phyloP scores from a whole-genome alignment of 2,888 invertebrate genomes.

The Hirtodrosophila confusa region DNA sequence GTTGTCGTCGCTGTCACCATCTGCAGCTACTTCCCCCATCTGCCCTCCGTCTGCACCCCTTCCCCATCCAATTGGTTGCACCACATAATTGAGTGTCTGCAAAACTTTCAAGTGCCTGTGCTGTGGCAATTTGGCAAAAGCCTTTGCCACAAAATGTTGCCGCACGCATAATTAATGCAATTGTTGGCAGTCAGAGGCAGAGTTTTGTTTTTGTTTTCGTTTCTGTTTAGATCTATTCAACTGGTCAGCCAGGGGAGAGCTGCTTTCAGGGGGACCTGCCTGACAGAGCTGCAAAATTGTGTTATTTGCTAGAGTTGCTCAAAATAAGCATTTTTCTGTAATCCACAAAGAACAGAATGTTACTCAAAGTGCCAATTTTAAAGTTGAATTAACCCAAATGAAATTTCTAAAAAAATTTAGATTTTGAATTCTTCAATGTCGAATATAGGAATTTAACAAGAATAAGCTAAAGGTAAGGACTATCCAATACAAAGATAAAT shows the following conservation, averaged over 20 bases:
- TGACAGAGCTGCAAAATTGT: conserved; percentile 39
- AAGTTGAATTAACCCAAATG: not conserved
- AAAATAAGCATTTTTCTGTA: conserved; percentile 9
- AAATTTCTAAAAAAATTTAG: not conserved
- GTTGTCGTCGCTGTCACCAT: conserved; percentile 58
- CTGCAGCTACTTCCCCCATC: not conserved
- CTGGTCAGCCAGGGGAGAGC: conserved; percentile 40
- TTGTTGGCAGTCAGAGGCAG: conserved; percentile 56
- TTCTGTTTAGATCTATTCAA: conserved; percentile 26
- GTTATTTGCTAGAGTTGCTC: conserved; percentile 16
- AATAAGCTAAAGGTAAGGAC: too few relatives aligned
- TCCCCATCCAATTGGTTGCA: conserved; percentile 9
- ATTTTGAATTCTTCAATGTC: too few relatives aligned
- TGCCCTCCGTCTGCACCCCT: too few relatives aligned
- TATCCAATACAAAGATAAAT: too few relatives aligned
- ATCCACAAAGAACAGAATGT: conserved; percentile 13
- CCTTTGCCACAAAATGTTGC: conserved; percentile 59
- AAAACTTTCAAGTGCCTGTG: conserved; percentile 50
- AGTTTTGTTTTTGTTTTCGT: conserved; percentile 18
- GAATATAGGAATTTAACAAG: too few relatives aligned
- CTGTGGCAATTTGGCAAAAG: conserved; percentile 59
- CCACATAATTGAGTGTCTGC: conserved; percentile 63
- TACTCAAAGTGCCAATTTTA: conserved; percentile 4
- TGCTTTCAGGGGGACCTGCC: not conserved
- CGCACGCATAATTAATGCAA: conserved; percentile 76